Evolutionary conservation across 1,140 invertebrate genomes (phyloP).

Genomic region (Drosophila gunungcola): DNA sequence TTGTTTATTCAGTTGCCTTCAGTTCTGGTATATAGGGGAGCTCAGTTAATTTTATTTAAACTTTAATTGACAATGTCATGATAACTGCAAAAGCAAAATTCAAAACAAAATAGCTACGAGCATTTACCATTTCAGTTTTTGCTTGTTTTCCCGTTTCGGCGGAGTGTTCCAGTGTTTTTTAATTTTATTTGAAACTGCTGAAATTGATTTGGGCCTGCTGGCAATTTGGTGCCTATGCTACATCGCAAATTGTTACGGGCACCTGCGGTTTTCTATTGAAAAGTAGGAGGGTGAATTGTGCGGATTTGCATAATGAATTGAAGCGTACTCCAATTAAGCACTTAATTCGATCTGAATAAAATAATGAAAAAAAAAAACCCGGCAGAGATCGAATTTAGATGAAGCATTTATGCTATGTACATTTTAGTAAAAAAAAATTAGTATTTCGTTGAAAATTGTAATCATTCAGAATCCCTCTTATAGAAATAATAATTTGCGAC

Average conservation of each 20-base stretch:
- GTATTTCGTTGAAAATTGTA: background rate
- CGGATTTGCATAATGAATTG: constrained; percentile 50
- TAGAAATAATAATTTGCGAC: background rate
- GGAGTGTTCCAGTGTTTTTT: background rate
- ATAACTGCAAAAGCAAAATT: too few relatives aligned
- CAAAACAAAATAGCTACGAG: too few relatives aligned
- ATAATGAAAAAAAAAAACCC: background rate
- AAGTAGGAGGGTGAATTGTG: background rate
- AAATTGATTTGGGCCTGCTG: constrained; percentile 2
- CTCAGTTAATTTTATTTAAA: too few relatives aligned
- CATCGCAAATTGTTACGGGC: background rate
- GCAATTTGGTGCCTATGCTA: background rate
- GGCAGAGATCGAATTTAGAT: constrained; percentile 8
- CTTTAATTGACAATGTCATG: too few relatives aligned
- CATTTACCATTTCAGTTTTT: too few relatives aligned
- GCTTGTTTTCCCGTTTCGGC: background rate
- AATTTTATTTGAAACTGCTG: background rate
- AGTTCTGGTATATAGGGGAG: too few relatives aligned
- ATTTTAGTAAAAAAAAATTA: background rate
- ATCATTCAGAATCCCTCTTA: too few relatives aligned
- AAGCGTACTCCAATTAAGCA: constrained; percentile 19
- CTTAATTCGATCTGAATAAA: constrained; percentile 14
- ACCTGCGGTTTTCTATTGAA: constrained; percentile 19
- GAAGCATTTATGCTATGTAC: background rate
- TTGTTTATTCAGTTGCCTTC: too few relatives aligned